These are phyloP conservation scores for Electrona antarctica DNA, from an alignment of 2,113 vertebrate species.

Conservation along the genomic window DNA sequence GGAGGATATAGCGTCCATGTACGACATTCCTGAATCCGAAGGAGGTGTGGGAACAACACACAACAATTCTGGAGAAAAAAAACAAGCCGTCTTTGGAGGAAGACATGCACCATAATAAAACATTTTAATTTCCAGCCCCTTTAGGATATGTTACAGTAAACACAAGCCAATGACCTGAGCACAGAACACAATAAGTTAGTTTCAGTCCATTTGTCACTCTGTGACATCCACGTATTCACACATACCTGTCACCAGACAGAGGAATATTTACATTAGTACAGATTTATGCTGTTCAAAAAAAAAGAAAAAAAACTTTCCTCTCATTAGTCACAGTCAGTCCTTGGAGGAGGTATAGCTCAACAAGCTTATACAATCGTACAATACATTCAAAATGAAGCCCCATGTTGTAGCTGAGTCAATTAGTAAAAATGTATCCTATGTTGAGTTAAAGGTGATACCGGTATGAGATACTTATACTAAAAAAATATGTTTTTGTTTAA, in stretches of 20 bases:
- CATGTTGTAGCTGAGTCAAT: not conserved
- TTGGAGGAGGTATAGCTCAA: not conserved
- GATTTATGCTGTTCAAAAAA: not conserved
- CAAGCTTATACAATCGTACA: not conserved
- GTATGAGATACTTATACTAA: too few species aligned
- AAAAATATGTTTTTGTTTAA: too few species aligned
- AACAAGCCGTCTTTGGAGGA: constrained; percentile 38
- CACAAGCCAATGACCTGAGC: constrained; percentile 34
- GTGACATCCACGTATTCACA: not conserved
- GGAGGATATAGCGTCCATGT: constrained; percentile 68
- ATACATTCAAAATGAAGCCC: not conserved
- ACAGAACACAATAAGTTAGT: not conserved
- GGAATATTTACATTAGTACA: not conserved
- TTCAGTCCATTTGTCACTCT: constrained; percentile 2
- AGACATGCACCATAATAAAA: constrained; percentile 29
- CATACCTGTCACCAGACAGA: not conserved
- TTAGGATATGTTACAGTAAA: constrained; percentile 13
- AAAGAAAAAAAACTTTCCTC: not conserved
- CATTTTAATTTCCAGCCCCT: not conserved
- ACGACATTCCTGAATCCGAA: constrained; percentile 67
- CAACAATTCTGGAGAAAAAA: constrained; percentile 35
- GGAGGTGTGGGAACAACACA: constrained; percentile 49
- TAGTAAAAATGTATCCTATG: not conserved
- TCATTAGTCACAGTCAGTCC: not conserved
- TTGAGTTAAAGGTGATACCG: too few species aligned